These are phyloP conservation scores for Helogale parvula DNA, from an alignment of 2,113 vertebrate genomes.

Conservation along the genomic window DNA sequence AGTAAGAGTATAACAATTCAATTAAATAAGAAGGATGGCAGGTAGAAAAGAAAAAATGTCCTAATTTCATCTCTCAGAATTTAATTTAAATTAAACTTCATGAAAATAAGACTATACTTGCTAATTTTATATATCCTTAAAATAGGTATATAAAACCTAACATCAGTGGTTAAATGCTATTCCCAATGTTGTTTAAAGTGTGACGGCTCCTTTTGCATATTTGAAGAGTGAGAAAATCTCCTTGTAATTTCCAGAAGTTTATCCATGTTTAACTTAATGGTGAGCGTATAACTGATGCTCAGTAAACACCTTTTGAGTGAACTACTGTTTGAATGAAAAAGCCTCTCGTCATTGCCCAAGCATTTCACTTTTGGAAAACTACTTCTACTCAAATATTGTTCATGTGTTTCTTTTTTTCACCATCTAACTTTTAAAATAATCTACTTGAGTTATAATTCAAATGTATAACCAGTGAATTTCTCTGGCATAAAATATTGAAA, in stretches of 20 bases:
- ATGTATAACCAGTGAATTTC: background rate
- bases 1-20: background rate
- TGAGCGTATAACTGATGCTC: background rate
- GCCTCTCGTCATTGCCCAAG: background rate
- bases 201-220: background rate
- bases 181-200: background rate
- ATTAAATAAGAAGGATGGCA: background rate
- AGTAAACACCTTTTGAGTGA: background rate
- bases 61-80: background rate
- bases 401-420: background rate
- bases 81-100: background rate
- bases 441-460: background rate
- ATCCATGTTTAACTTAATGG: background rate
- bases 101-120: background rate
- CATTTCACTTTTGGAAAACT: background rate
- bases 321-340: constrained; percentile 27
- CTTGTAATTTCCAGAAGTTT: background rate
- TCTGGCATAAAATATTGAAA: constrained; percentile 35
- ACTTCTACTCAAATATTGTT: background rate
- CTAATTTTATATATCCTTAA: background rate
- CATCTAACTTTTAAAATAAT: background rate
- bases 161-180: background rate
- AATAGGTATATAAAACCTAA: background rate
- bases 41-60: background rate
- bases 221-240: background rate